A percentile compares a stretch with the other conserved stretches of the same genome.
phyloP scores from a whole-genome alignment of 2,113 vertebrate genomes.

The Tamias sibiricus region DNA sequence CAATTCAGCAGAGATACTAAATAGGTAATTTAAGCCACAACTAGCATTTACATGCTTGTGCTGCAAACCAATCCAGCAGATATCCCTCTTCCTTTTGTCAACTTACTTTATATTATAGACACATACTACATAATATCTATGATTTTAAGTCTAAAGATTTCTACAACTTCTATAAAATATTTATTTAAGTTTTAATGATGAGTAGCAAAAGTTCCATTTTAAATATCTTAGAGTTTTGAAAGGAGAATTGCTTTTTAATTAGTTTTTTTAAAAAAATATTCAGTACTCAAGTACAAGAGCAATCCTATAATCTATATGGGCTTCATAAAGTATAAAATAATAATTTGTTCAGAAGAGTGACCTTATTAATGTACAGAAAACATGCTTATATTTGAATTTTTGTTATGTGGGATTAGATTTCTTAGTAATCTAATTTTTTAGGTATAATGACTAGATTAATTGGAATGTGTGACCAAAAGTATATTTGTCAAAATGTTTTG shows the following conservation, averaged over 20 bases:
- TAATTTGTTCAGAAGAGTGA: constrained; percentile 13
- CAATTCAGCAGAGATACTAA: neutral
- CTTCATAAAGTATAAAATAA: neutral
- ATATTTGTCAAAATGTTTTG: neutral
- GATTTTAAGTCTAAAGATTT: neutral
- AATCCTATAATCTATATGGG: neutral
- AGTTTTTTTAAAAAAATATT: neutral
- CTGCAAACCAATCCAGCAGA: neutral
- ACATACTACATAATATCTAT: neutral
- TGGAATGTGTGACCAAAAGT: neutral
- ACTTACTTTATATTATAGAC: constrained; percentile 19
- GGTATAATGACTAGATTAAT: neutral
- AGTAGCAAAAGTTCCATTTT: neutral
- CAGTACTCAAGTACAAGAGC: neutral
- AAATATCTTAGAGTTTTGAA: neutral
- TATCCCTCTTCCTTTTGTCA: neutral
- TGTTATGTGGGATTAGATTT: neutral
- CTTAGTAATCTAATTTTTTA: constrained; percentile 19
- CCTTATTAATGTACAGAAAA: neutral
- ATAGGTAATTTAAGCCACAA: neutral
- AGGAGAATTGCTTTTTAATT: neutral
- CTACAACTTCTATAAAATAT: neutral
- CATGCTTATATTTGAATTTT: neutral
- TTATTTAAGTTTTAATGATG: constrained; percentile 11
- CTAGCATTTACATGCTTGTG: neutral